A percentile compares a stretch with the other conserved stretches of the same genome.
phyloP scores from a whole-genome alignment of 2,113 vertebrate species.

The Rutilus rutilus region DNA sequence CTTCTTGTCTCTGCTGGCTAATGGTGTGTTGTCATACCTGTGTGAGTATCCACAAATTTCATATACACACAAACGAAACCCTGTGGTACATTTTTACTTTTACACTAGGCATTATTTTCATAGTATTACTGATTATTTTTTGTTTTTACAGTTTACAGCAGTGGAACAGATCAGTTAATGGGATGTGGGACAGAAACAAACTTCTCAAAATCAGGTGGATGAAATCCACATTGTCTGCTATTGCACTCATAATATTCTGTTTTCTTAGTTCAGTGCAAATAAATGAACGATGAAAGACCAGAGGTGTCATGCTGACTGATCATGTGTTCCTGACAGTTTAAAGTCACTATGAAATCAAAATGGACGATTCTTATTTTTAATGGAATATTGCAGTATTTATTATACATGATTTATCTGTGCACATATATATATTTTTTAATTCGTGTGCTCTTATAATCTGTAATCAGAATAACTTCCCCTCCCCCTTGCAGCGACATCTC shows the following conservation, averaged over 20 bases:
- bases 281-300: background rate
- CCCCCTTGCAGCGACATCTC: too few species aligned
- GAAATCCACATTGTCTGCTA: background rate
- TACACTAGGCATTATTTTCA: background rate
- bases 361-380: too few species aligned
- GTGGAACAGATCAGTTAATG: background rate
- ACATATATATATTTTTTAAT: too few species aligned
- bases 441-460: too few species aligned
- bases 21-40: conserved; percentile 6
- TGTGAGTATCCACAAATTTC: conserved; percentile 6
- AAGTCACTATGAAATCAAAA: background rate
- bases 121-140: background rate
- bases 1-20: background rate
- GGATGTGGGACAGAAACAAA: background rate
- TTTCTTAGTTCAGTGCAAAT: background rate
- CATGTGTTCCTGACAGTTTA: background rate
- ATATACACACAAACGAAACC: background rate
- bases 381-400: too few species aligned
- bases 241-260: background rate
- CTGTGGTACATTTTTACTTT: background rate
- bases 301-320: background rate
- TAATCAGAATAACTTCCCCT: too few species aligned
- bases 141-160: background rate
- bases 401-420: too few species aligned
- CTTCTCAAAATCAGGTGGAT: background rate